Evolutionary conservation across 1,140 invertebrate genomes (phyloP), one percentile per base, ranked within the genome.

Genomic region (Panulirus ornatus): DNA sequence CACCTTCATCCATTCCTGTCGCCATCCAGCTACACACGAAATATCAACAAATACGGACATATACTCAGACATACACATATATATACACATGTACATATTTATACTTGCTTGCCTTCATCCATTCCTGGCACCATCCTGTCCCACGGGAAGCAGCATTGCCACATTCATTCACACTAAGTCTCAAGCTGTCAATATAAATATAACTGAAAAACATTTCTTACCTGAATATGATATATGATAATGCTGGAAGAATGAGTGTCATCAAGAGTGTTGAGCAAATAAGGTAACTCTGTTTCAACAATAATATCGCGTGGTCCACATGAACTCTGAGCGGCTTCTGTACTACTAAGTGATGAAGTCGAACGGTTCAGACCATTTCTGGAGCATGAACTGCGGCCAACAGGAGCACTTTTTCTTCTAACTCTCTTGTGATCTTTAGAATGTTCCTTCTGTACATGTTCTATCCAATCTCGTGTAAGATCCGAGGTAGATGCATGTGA

Each of bases 151-250:
- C n/a, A n/a, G n/a, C n/a, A n/a, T n/a, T n/a, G n/a, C n/a, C n/a
- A n/a, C n/a, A n/a, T n/a, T n/a, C n/a, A n/a, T n/a, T n/a, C n/a
- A n/a, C n/a, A n/a, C n/a, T n/a, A n/a, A n/a, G n/a, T n/a, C n/a
- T n/a, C n/a, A n/a, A n/a, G n/a, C n/a, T n/a, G n/a, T n/a, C n/a
- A n/a, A n/a, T n/a, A n/a, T n/a, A n/a, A n/a, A n/a, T n/a, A n/a
- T n/a, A n/a, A n/a, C n/a, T n/a, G n/a, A n/a, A n/a, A 36, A 36
- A 73, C 14, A 14, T 42, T 36, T 27, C 40, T 58, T 30, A 92
- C 91, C 88, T 92, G 84, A 42, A 92, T 81, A 84, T 90, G 84
- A 76, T 92, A 91, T 14, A 92, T 92, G 47, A 92, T 75, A n/a
- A 92, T 86, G 8, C 70, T 83, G 36, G 63, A 66, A 22, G 88